Evolutionary conservation across 1,140 invertebrate genomes (phyloP).

Genomic region (Thrips palmi): DNA sequence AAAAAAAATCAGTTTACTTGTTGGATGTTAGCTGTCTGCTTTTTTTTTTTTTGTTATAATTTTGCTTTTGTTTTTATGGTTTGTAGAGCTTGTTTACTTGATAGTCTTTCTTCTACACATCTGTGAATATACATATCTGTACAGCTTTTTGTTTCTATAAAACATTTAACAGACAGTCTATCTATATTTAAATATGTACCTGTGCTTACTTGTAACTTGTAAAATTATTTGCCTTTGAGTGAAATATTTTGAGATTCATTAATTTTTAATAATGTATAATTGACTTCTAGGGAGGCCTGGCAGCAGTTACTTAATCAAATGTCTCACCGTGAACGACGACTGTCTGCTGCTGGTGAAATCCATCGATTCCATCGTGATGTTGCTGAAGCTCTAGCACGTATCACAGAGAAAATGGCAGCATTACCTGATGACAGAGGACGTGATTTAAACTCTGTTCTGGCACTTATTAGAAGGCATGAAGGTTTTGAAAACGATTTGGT

Average conservation of each 20-base stretch:
- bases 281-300: conserved; percentile 45
- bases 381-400: conserved; percentile 74
- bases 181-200: too few species aligned
- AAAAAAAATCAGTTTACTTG: too few species aligned
- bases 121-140: too few species aligned
- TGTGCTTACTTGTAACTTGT: too few species aligned
- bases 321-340: conserved; percentile 61
- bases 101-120: too few species aligned
- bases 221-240: too few species aligned
- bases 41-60: too few species aligned
- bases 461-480: conserved; percentile 72
- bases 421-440: conserved; percentile 70
- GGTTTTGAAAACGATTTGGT: conserved; percentile 89
- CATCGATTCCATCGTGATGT: conserved; percentile 94
- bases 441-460: conserved; percentile 74
- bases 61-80: conserved; percentile 9
- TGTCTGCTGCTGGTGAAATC: conserved; percentile 86
- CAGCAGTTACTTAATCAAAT: conserved; percentile 71
- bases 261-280: neutral
- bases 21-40: too few species aligned
- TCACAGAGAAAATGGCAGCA: conserved; percentile 70
- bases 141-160: too few species aligned
- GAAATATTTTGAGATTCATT: neutral
- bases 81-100: conserved; percentile 5
- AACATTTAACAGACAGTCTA: too few species aligned